Evolutionary conservation across 2,888 invertebrate genomes (phyloP), one percentile per base, ranked within the genome.

Genomic region (Herminia tarsipennalis): DNA sequence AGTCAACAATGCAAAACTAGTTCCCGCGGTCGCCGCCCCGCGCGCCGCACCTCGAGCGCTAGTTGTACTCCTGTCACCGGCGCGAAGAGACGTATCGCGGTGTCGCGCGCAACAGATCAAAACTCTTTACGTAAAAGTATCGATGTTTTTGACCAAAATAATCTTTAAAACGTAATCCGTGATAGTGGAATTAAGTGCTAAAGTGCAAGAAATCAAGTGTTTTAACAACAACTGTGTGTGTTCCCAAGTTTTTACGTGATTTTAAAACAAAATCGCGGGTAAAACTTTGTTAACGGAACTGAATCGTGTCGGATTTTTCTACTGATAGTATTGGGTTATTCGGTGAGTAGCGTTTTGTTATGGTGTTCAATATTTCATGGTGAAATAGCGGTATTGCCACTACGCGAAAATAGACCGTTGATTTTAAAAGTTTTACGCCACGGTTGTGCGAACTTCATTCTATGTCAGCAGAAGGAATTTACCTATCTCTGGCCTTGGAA

Each of bases 241-340:
- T 52, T 52, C 30, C 0, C 6, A 20, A 56, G 81, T 83, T 86
- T 85, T 86, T 59, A 63, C 74, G 85, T 76, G 84, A 66, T 88
- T 88, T 86, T 37, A 65, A 53, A 63, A 69, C 59, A 67, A 73
- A 88, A 88, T 83, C 81, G 67, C 83, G 74, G 71, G 76, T 66
- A 76, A 81, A 88, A 83, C 84, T 79, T 78, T 73, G 73, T 74
- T 78, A 81, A 81, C 84, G 83, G 83, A 84, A 83, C 84, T 76
- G 65, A 63, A 68, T 76, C 68, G 73, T 67, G 68, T 77, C 76
- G 82, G 84, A 85, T 84, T 84, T 74, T 66, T 71, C 72, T 67
- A 64, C 73, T 68, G 73, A 71, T 81, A 80, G 49, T 80, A 80
- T 80, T 79, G 70, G 75, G 71, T 78, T 78, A 76, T 80, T 81